Percentiles rank a stretch among this genome's conserved stretches.
phyloP scores from a whole-genome alignment of 2,888 invertebrate species.

The Halictus quadricinctus region DNA sequence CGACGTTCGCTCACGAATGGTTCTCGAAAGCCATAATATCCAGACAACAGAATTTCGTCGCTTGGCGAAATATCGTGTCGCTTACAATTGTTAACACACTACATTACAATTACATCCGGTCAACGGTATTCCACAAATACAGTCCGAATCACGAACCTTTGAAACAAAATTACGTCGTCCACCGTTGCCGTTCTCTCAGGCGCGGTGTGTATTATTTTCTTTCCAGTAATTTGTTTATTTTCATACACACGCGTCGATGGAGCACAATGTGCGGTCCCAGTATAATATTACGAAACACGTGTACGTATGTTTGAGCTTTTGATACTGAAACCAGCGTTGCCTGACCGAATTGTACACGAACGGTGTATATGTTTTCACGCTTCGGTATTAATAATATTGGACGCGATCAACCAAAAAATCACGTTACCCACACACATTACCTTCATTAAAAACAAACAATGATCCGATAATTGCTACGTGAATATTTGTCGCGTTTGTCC shows the following conservation, averaged over 20 bases:
- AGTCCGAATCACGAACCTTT: not conserved
- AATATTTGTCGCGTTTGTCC: not conserved
- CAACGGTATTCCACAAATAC: not conserved
- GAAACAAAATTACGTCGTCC: not conserved
- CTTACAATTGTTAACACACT: not conserved
- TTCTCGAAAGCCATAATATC: not conserved
- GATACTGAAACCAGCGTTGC: not conserved
- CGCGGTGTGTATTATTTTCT: not conserved
- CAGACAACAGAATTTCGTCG: not conserved
- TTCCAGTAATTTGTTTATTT: slow-evolving; percentile 21
- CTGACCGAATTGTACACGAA: slow-evolving; percentile 15
- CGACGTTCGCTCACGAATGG: not conserved
- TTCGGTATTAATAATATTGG: slow-evolving; percentile 20
- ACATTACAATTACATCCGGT: not conserved
- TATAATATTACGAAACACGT: slow-evolving; percentile 36
- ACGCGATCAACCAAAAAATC: slow-evolving; percentile 14
- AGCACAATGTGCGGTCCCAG: slow-evolving; percentile 9
- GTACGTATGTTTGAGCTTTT: slow-evolving; percentile 21
- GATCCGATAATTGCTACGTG: not conserved
- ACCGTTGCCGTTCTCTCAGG: not conserved
- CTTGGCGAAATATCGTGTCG: not conserved
- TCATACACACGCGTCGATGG: not conserved
- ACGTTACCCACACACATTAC: not conserved
- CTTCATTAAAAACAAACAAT: slow-evolving; percentile 30
- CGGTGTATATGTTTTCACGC: slow-evolving; percentile 15